Conservation (phyloP, 2,797 vertebrate genomes). For the Pygocentrus nattereri region DNA sequence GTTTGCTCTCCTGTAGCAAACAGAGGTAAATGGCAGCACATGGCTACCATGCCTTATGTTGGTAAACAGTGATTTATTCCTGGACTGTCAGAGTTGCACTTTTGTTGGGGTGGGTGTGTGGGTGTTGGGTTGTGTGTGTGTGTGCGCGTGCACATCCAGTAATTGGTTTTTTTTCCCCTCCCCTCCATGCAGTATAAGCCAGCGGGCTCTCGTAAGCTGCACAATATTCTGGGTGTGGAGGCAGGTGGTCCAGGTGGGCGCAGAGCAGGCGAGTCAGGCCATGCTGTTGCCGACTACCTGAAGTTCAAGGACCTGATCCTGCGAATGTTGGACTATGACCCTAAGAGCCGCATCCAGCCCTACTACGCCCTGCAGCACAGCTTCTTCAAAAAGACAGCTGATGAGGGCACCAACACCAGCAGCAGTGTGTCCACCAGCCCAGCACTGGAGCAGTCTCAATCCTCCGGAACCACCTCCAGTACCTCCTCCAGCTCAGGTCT, state of each 20-base stretch:
- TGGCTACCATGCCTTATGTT: neutral
- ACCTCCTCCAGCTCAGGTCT: slow-evolving; percentile 98
- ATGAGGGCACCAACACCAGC: slow-evolving; percentile 99
- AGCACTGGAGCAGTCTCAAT: slow-evolving; percentile 98
- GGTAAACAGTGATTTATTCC: neutral
- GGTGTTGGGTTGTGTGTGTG: no score
- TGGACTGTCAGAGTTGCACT: neutral
- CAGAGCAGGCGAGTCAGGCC: slow-evolving; percentile 96
- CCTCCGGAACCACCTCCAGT: slow-evolving; percentile 98
- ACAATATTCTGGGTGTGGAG: slow-evolving; percentile 98
- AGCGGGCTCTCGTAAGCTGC: slow-evolving; percentile 95
- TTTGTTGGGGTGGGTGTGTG: neutral
- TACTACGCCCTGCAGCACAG: slow-evolving; percentile 99
- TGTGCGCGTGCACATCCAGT: no score
- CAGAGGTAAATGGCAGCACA: neutral
- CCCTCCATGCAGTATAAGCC: slow-evolving; percentile 89
- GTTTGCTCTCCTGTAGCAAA: slow-evolving; percentile 5
- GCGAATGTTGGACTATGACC: slow-evolving; percentile 99
- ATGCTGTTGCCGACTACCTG: slow-evolving; percentile 99
- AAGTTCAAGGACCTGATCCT: slow-evolving; percentile 99
- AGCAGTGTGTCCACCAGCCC: slow-evolving; percentile 99
- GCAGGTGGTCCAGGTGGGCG: slow-evolving; percentile 96
- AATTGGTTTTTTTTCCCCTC: slow-evolving; percentile 34
- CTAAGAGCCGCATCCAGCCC: slow-evolving; percentile 98
- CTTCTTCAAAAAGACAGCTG: slow-evolving; percentile 99